A percentile compares a stretch with the other conserved stretches of the same genome.
These are phyloP conservation scores for Apocrypta bakeri DNA, from an alignment of 1,140 invertebrate species.

Conservation along the genomic window DNA sequence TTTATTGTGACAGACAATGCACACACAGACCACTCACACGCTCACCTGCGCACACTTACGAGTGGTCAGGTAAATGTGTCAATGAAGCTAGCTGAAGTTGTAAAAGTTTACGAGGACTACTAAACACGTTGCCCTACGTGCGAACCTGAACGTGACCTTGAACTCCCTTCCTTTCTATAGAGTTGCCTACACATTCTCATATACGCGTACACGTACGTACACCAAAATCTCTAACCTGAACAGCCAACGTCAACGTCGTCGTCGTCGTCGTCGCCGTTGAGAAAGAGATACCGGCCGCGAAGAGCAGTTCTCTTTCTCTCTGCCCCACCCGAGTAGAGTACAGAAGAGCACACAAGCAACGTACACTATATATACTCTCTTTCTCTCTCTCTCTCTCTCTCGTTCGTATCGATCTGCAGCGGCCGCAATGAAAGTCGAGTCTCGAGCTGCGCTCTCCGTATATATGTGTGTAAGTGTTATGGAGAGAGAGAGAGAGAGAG, in stretches of 20 bases:
- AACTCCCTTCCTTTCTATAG: too few relatives aligned
- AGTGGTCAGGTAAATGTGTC: neutral
- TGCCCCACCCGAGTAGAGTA: neutral
- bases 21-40: too few relatives aligned
- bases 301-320: neutral
- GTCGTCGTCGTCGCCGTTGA: too few relatives aligned
- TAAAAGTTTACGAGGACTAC: slow-evolving; percentile 22
- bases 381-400: neutral
- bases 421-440: slow-evolving; percentile 61
- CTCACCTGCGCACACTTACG: too few relatives aligned
- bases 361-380: neutral
- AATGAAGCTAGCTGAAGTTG: neutral
- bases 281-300: slow-evolving; percentile 8
- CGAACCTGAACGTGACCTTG: slow-evolving; percentile 6
- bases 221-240: neutral
- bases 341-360: neutral
- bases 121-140: neutral
- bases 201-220: neutral
- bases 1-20: too few relatives aligned
- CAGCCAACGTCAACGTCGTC: too few relatives aligned
- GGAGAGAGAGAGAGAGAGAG: neutral
- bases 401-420: slow-evolving; percentile 57
- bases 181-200: neutral
- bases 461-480: neutral
- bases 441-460: slow-evolving; percentile 2